Percentiles rank a stretch among this genome's conserved stretches.
Evolutionary conservation across 2,113 vertebrate genomes (phyloP).

Genomic region (Tragelaphus buxtoni): DNA sequence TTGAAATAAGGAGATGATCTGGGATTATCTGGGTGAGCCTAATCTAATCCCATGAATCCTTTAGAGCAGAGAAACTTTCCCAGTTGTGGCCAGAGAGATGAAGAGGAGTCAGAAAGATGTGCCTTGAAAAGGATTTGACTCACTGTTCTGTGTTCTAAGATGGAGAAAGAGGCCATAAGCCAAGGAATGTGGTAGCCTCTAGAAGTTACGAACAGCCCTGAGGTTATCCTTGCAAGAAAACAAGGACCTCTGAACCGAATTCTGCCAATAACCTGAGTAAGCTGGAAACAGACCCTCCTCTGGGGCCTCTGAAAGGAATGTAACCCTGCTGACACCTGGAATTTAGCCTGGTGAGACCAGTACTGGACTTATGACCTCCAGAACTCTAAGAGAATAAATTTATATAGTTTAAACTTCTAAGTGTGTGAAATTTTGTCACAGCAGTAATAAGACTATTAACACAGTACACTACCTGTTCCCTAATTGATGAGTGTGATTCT

Average conservation of each 20-base stretch:
- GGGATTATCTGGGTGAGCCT: not conserved
- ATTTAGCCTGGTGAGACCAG: not conserved
- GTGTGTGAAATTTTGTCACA: not conserved
- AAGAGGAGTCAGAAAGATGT: not conserved
- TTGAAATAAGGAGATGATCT: not conserved
- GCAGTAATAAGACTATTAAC: not conserved
- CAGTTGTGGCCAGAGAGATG: not conserved
- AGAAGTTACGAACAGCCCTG: not conserved
- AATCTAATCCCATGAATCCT: not conserved
- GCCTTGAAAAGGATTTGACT: not conserved
- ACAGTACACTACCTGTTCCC: not conserved
- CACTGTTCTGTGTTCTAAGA: not conserved
- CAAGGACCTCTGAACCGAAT: slow-evolving; percentile 27
- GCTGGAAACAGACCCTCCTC: not conserved
- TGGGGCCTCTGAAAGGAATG: slow-evolving; percentile 6
- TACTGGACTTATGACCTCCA: not conserved
- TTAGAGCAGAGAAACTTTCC: not conserved
- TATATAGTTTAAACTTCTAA: slow-evolving; percentile 8
- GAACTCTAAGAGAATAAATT: not conserved
- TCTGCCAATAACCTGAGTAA: not conserved
- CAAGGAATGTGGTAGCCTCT: not conserved
- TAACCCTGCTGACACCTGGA: not conserved
- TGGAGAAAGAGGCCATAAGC: not conserved
- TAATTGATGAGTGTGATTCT: not conserved
- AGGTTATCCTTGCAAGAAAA: not conserved